Conservation (phyloP, 2,888 invertebrate species). For the Chrysotoxum bicinctum region DNA sequence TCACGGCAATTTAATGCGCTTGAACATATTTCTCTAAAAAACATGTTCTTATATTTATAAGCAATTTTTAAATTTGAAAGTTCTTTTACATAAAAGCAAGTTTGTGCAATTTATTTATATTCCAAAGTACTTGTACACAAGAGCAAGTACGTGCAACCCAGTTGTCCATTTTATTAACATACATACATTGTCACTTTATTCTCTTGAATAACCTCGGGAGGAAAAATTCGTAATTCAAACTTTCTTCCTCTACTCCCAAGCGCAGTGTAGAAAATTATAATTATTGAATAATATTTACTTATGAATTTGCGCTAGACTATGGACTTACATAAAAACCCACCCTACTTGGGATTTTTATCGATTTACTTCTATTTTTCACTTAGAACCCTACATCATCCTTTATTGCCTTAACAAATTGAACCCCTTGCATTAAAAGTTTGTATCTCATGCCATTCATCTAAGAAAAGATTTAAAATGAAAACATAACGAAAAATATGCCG, state of each 20-base stretch:
- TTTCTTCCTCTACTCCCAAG: not conserved
- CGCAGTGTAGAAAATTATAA: slow-evolving; percentile 43
- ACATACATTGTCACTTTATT: not conserved
- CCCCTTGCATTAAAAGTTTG: slow-evolving; percentile 5
- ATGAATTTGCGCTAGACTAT: not conserved
- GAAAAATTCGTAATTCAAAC: not conserved
- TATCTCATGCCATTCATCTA: not conserved
- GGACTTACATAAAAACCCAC: not conserved
- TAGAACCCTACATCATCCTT: not conserved
- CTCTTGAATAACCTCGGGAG: not conserved
- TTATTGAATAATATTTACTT: slow-evolving; percentile 58
- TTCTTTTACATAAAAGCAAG: no score
- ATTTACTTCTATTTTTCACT: not conserved
- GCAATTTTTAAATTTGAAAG: no score
- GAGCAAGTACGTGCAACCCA: no score
- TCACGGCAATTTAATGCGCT: no score
- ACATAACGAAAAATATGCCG: not conserved
- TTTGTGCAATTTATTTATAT: no score
- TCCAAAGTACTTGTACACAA: no score
- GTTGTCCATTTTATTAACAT: not conserved
- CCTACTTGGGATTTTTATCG: not conserved
- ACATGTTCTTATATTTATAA: no score
- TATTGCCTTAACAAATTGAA: slow-evolving; percentile 50
- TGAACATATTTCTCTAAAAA: no score
- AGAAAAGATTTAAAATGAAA: not conserved